Base-by-base conservation (phyloP, 2,888 invertebrate species). In the Pristionchus mayeri region DNA sequence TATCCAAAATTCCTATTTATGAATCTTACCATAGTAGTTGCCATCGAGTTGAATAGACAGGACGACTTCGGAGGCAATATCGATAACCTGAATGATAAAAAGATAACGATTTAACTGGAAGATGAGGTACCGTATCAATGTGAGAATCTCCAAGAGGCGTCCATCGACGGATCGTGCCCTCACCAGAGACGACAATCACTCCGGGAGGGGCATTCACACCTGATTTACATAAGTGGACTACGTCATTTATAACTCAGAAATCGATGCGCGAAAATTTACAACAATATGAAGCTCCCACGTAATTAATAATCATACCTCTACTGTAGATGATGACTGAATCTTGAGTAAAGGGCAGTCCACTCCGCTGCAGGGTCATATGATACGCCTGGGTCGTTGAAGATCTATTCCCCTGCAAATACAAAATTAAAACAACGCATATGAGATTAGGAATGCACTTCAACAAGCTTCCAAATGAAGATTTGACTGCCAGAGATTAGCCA, bases 401-500 rank as follows among this genome's bases (percentile, higher is more conserved):
- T n/a, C 80, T 54, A 57, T 16, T 80, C 3, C 80, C 80, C 80
- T 80, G 80, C 18, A 79, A 76, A 30, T 11, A 60, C 1, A 2
- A 16, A 60, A 1, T n/a, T n/a, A 6, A 44, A 6, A 9, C 44
- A 13, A 63, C 18, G 2, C 4, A 16, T 21, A 30, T 0, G 40
- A 16, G 30, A 18, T 0, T 21, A 2, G 18, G 21, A 67, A 67
- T 4, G 44, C 63, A 63, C 81, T 27, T 82, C 81, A 27, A 48
- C 48, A 16, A 82, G 63, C 30, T 63, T 82, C 81, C 81, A 82
- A 4, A 82, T 48, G 34, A 82, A 82, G 48, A 82, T 44, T 16
- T 60, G 60, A 48, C 63, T 82, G 48, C 63, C 52, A 18, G 81
- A 40, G 44, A 82, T 82, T 44, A 82, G 81, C 81, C 81, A 82